Percentiles rank a stretch among this genome's conserved stretches.
Evolutionary conservation across 2,797 vertebrate species (phyloP).

Genomic region (Antennarius maculatus): DNA sequence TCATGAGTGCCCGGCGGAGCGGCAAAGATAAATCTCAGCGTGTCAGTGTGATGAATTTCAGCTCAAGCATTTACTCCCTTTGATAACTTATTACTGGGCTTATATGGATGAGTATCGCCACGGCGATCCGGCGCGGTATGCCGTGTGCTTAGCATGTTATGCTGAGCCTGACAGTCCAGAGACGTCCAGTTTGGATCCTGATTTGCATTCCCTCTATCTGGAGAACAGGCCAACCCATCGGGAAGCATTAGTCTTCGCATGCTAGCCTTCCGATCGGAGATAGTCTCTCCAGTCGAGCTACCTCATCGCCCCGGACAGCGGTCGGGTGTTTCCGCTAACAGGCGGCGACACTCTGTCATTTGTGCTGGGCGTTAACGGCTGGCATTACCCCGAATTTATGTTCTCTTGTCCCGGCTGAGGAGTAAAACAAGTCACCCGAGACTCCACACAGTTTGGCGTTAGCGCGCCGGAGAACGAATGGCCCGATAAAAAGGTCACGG

Average conservation of each 20-base stretch:
- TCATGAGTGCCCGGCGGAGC: conserved; percentile 39
- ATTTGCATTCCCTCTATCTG: conserved; percentile 54
- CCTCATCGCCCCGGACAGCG: conserved; percentile 60
- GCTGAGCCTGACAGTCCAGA: conserved; percentile 36
- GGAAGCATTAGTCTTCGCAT: conserved; percentile 74
- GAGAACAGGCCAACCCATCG: conserved; percentile 72
- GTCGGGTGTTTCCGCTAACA: conserved; percentile 67
- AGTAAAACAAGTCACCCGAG: conserved; percentile 44
- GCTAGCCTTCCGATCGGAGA: conserved; percentile 57
- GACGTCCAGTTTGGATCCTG: conserved; percentile 51
- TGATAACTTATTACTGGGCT: conserved; percentile 48
- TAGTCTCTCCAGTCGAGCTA: conserved; percentile 61
- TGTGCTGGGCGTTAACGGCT: conserved; percentile 54
- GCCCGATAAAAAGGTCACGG: conserved; percentile 42
- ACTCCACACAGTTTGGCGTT: conserved; percentile 32
- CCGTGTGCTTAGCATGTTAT: conserved; percentile 36
- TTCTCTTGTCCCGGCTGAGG: conserved; percentile 37
- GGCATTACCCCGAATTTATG: conserved; percentile 55
- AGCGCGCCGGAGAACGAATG: conserved; percentile 45
- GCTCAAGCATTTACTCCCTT: conserved; percentile 36
- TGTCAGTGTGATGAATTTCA: conserved; percentile 35
- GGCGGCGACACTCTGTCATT: conserved; percentile 64
- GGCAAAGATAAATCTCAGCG: conserved; percentile 46
- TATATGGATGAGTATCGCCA: conserved; percentile 15
- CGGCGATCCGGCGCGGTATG: conserved; percentile 12